Conservation (phyloP, 1,140 invertebrate genomes). For the Drosophila asahinai region DNA sequence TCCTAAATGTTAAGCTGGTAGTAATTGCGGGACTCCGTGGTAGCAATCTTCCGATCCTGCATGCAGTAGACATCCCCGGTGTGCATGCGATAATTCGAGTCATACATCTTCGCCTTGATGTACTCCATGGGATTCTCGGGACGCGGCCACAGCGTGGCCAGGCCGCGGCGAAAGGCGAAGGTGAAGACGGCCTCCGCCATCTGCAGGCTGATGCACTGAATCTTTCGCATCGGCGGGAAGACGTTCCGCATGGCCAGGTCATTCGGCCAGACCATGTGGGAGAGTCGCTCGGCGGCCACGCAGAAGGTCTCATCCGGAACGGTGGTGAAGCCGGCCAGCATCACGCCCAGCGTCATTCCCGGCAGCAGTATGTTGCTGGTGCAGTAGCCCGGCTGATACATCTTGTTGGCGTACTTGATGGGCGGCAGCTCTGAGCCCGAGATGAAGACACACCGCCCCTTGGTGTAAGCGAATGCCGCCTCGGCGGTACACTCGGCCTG, state of each 20-base stretch:
- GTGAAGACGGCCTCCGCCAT: conserved; percentile 93
- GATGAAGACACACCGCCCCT: conserved; percentile 93
- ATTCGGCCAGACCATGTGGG: conserved; percentile 92
- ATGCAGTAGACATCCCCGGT: conserved; percentile 31
- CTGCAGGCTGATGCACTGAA: conserved; percentile 93
- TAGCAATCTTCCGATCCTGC: conserved; percentile 25
- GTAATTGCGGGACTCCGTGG: conserved; percentile 36
- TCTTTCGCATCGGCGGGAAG: conserved; percentile 95
- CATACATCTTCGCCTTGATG: conserved; percentile 36
- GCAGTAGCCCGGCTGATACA: conserved; percentile 94
- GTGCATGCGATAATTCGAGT: neutral
- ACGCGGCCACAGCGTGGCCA: conserved; percentile 58
- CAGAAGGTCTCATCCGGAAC: conserved; percentile 96
- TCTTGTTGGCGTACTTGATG: conserved; percentile 91
- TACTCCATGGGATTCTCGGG: conserved; percentile 49
- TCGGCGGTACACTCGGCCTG: conserved; percentile 98
- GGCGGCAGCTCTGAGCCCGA: conserved; percentile 95
- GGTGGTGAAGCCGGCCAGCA: conserved; percentile 91
- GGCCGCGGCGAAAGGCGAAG: conserved; percentile 41
- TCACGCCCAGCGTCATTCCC: conserved; percentile 94
- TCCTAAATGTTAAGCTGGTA: conserved; percentile 36
- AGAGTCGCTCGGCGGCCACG: conserved; percentile 93
- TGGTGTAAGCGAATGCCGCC: conserved; percentile 93
- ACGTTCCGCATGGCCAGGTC: conserved; percentile 94
- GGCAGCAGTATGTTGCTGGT: conserved; percentile 98